Percentiles rank a stretch among this genome's conserved stretches.
phyloP scores from a whole-genome alignment of 2,797 vertebrate species.

The Toxotes lorentzi region DNA sequence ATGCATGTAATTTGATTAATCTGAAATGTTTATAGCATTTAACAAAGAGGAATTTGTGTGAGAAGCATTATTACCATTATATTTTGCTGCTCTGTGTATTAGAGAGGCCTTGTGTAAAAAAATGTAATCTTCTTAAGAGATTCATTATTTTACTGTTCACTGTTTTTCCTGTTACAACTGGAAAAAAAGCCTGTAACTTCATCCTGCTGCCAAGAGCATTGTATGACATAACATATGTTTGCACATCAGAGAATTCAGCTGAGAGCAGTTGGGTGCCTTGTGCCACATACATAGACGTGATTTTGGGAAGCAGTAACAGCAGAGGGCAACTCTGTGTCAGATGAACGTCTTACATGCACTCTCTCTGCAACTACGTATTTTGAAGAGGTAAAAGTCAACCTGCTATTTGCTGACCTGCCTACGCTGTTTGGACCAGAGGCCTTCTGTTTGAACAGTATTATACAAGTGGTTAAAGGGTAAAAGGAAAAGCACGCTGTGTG shows the following conservation, averaged over 20 bases:
- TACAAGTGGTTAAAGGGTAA: conserved; percentile 75
- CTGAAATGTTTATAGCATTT: not conserved
- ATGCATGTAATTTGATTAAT: not conserved
- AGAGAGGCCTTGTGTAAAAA: not conserved
- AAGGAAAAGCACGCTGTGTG: conserved; percentile 58
- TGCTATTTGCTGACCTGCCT: conserved; percentile 62
- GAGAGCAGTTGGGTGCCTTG: not conserved
- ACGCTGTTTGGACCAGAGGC: conserved; percentile 52
- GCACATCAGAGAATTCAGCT: not conserved
- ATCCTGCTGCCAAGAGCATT: not conserved
- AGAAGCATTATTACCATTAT: not conserved
- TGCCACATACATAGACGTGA: not conserved
- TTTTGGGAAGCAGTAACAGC: not conserved
- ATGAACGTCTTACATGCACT: not conserved
- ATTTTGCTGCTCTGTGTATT: not conserved
- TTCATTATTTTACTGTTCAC: not conserved
- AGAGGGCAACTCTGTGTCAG: conserved; percentile 4
- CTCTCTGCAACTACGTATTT: not conserved
- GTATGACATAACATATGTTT: not conserved
- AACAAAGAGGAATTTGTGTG: too few species aligned
- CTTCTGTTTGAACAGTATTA: conserved; percentile 68
- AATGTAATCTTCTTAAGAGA: too few species aligned
- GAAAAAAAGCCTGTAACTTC: not conserved
- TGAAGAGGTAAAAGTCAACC: conserved; percentile 49
- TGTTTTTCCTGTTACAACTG: not conserved